phyloP scores from a whole-genome alignment of 2,888 invertebrate species.

The Andrena camellia region DNA sequence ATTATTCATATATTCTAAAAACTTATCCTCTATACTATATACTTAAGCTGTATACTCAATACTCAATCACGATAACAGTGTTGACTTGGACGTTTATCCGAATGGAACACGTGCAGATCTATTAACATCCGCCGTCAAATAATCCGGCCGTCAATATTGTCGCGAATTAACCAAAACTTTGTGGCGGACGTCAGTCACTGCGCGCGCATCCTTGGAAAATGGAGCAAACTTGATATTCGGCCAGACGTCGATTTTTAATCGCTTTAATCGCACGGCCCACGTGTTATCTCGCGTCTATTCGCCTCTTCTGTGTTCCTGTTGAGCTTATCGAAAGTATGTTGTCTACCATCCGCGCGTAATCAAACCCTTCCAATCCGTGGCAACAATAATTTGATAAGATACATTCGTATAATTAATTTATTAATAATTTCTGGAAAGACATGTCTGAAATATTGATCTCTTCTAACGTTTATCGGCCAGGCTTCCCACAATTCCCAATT shows the following conservation, averaged over 20 bases:
- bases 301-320: constrained; percentile 7
- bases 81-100: constrained; percentile 1
- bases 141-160: constrained; percentile 33
- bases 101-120: constrained; percentile 3
- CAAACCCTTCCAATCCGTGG: constrained; percentile 3
- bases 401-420: constrained; percentile 11
- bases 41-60: not conserved
- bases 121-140: constrained; percentile 2
- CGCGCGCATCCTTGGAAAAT: constrained; percentile 33
- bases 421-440: constrained; percentile 15
- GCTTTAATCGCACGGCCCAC: constrained; percentile 45
- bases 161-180: constrained; percentile 38
- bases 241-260: constrained; percentile 49
- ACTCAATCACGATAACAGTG: not conserved
- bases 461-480: not conserved
- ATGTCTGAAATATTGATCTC: not conserved
- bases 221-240: constrained; percentile 41
- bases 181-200: not conserved
- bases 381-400: constrained; percentile 38
- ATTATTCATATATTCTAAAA: no score
- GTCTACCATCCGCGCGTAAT: constrained; percentile 21
- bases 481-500: not conserved
- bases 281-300: constrained; percentile 30
- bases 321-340: not conserved
- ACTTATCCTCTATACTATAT: no score